Evolutionary conservation across 1,140 invertebrate genomes (phyloP), one percentile per base, ranked within the genome.

Genomic region (Drosophila prosaltans): DNA sequence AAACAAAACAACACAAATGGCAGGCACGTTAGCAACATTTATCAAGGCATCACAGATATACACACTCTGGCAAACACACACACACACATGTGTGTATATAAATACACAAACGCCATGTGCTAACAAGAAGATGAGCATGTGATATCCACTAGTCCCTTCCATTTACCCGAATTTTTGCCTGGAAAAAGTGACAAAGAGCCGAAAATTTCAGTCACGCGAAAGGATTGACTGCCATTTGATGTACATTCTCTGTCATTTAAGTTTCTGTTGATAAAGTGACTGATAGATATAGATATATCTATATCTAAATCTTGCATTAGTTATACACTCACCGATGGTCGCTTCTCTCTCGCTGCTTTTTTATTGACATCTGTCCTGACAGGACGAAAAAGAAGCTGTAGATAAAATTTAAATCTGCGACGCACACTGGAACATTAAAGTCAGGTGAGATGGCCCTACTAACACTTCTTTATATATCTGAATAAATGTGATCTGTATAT

Each of bases 141-240:
- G 24, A 48, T 51, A 51, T 24, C 45, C 24, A 51, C 45, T 51
- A 51, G 8, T 39, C 57, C 21, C 32, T 59, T 39, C 54, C 32
- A 32, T 36, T 6, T 57, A 57, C 30, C 55, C 30, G 3, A 32
- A 21, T 39, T 32, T 28, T 32, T 30, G 54, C 57, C 59, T 54
- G 32, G 36, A 43, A 43, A 57, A 65, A 74, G 72, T 86, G 83
- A 88, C 83, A 86, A 86, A 88, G 83, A 88, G 83, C 80, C 83
- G 76, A 88, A 77, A 88, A 88, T 88, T 86, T 88, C 55, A 86
- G 83, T 86, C 83, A 88, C 83, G 83, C 83, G 83, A 86, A 88
- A 78, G 83, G 83, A 86, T 86, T 86, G 81, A 83, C 88, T 82
- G 80, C 82, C 83, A 81, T 82, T 86, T 86, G 83, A 86, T 82